Evolutionary conservation across 2,888 invertebrate genomes (phyloP), one percentile per base, ranked within the genome.

Genomic region (Metacarcinus magister): DNA sequence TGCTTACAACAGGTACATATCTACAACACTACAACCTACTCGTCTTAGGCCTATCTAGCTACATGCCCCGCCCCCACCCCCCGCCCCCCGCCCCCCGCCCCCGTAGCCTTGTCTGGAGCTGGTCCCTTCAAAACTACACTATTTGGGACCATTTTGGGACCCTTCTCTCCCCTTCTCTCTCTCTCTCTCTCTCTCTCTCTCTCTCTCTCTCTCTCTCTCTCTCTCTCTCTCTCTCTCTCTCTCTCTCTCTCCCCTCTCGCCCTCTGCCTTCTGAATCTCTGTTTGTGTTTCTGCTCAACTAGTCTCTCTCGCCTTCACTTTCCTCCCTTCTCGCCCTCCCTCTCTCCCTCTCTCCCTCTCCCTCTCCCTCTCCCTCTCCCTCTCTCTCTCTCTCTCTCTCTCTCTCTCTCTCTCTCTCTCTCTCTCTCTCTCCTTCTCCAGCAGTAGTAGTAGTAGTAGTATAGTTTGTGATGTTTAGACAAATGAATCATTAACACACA

Each of bases 221-320:
- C 82, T 82, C 82, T 23, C n/a, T 23, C 67, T 67, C n/a, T 44
- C 75, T 39, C 75, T 75, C 43, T 82, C 43, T 8, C 19, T 75
- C 28, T n/a, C 93, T 93, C 60, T 46, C 54, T 39, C 2, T 93
- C n/a, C 19, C 44, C 16, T 19, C 67, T 13, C 39, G 75, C n/a
- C 39, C 39, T 39, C 39, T 19, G n/a, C 54, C 19, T 92, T 44
- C 91, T 44, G 44, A 46, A n/a, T 91, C 91, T 82, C 44, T 94
- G 94, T 94, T 87, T 94, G 94, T 94, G 87, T 94, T 82, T 94
- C 94, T 87, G 87, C 93, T 39, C 28, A 67, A 93, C 75, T n/a
- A 23, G 75, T 43, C 93, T 75, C 44, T 92, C 92, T n/a, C 92
- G 32, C 32, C 19, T 54, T 13, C 92, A 54, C 39, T 39, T 32